These are phyloP conservation scores for Meloidogyne floridensis DNA, from an alignment of 1,140 invertebrate genomes.

Conservation along the genomic window DNA sequence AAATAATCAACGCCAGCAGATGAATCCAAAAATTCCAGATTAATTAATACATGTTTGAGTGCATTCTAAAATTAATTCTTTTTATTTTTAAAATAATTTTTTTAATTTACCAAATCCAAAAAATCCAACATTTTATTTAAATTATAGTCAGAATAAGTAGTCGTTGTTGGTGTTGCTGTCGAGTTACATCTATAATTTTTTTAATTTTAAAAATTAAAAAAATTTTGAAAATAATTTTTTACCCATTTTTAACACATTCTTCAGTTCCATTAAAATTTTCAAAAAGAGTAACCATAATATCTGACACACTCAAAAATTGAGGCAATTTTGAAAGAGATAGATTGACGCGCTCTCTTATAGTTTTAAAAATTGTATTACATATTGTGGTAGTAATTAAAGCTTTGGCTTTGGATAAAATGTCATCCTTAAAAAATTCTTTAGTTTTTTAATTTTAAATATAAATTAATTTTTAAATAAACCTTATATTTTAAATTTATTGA, in stretches of 20 bases:
- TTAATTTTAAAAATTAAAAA: neutral
- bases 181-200: neutral
- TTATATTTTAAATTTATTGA: slow-evolving; percentile 54
- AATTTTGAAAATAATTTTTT: neutral
- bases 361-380: slow-evolving; percentile 48
- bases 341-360: slow-evolving; percentile 48
- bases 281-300: slow-evolving; percentile 25
- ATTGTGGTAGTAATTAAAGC: slow-evolving; percentile 52
- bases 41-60: slow-evolving; percentile 42
- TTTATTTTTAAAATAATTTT: neutral
- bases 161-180: neutral
- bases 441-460: neutral
- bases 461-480: slow-evolving; percentile 23
- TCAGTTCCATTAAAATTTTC: slow-evolving; percentile 3
- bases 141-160: slow-evolving; percentile 3
- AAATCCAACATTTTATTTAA: slow-evolving; percentile 28
- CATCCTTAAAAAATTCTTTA: slow-evolving; percentile 38
- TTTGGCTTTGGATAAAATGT: slow-evolving; percentile 49
- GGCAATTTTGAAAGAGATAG: slow-evolving; percentile 37
- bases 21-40: slow-evolving; percentile 53
- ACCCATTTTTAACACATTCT: slow-evolving; percentile 1
- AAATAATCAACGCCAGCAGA: slow-evolving; percentile 42
- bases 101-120: slow-evolving; percentile 38
- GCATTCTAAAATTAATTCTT: slow-evolving; percentile 30
- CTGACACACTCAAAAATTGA: slow-evolving; percentile 28